Percentiles rank a stretch among this genome's conserved stretches.
Evolutionary conservation across 64 coral and sea anemone species (phyloP).

Genomic region (Platygyra sinensis): DNA sequence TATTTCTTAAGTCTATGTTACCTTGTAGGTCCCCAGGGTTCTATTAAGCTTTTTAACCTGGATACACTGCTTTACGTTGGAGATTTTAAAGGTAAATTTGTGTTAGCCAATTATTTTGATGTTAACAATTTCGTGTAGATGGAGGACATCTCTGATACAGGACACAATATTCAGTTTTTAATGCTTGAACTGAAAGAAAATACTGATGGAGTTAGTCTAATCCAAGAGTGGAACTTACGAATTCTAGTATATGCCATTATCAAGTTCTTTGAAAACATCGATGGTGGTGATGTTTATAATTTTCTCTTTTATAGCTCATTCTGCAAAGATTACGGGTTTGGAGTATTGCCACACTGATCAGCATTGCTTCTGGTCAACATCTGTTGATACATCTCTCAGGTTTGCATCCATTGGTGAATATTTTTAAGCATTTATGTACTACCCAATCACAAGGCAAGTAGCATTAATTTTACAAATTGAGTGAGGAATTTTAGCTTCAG

Average conservation of each 20-base stretch:
- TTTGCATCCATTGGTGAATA: not conserved
- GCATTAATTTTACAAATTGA: too few species aligned
- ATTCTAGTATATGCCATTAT: not conserved
- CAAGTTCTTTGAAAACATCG: not conserved
- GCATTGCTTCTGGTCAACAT: slow-evolving; percentile 31
- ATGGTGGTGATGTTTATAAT: not conserved
- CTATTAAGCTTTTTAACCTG: slow-evolving; percentile 25
- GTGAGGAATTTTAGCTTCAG: too few species aligned
- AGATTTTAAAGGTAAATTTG: slow-evolving; percentile 38
- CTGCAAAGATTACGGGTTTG: slow-evolving; percentile 24
- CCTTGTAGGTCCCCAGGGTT: slow-evolving; percentile 1
- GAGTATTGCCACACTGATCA: slow-evolving; percentile 15
- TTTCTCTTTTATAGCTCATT: slow-evolving; percentile 8
- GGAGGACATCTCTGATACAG: too few species aligned
- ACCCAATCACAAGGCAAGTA: too few species aligned
- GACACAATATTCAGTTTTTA: too few species aligned
- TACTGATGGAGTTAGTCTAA: too few species aligned
- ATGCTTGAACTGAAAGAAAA: too few species aligned
- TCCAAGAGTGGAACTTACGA: too few species aligned
- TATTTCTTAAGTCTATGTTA: not conserved
- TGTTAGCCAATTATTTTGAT: not conserved
- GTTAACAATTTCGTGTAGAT: too few species aligned
- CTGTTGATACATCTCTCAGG: slow-evolving; percentile 8
- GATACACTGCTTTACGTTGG: slow-evolving; percentile 31
- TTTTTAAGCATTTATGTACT: not conserved